Evolutionary conservation across 2,797 vertebrate genomes (phyloP).

Genomic region (Ctenopoma multispine): DNA sequence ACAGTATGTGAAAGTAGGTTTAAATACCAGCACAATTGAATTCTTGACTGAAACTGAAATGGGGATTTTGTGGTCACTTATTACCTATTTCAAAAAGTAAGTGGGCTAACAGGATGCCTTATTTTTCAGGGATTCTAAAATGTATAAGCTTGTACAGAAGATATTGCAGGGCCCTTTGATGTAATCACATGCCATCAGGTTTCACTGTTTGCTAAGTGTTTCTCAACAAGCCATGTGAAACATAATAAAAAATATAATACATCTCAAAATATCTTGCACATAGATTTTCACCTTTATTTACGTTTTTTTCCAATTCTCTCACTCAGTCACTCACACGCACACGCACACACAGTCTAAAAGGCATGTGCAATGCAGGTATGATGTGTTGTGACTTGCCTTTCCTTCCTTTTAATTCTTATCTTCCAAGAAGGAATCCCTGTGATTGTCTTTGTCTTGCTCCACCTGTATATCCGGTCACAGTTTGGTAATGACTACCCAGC

Average conservation of each 20-base stretch:
- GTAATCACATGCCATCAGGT: background rate
- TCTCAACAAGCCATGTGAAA: background rate
- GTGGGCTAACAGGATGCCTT: too few relatives aligned
- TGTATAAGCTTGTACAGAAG: background rate
- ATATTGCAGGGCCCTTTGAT: background rate
- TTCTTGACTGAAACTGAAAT: background rate
- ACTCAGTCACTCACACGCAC: too few relatives aligned
- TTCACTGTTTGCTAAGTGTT: too few relatives aligned
- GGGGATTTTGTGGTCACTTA: background rate
- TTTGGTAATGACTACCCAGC: slow-evolving; percentile 10
- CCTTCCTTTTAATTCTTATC: slow-evolving; percentile 41
- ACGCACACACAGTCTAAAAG: slow-evolving; percentile 6
- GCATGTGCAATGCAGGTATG: slow-evolving; percentile 37
- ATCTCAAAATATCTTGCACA: background rate
- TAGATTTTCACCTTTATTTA: background rate
- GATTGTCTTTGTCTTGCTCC: background rate
- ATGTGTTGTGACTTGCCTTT: slow-evolving; percentile 63
- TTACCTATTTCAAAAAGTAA: background rate
- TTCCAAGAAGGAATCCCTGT: background rate
- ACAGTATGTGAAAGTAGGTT: background rate
- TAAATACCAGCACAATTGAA: background rate
- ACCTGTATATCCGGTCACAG: slow-evolving; percentile 10
- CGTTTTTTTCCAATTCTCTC: background rate
- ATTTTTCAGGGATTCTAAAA: too few relatives aligned
- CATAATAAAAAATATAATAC: slow-evolving; percentile 4